Evolutionary conservation across 2,888 invertebrate species (phyloP).

Genomic region (Orchestes rusci): DNA sequence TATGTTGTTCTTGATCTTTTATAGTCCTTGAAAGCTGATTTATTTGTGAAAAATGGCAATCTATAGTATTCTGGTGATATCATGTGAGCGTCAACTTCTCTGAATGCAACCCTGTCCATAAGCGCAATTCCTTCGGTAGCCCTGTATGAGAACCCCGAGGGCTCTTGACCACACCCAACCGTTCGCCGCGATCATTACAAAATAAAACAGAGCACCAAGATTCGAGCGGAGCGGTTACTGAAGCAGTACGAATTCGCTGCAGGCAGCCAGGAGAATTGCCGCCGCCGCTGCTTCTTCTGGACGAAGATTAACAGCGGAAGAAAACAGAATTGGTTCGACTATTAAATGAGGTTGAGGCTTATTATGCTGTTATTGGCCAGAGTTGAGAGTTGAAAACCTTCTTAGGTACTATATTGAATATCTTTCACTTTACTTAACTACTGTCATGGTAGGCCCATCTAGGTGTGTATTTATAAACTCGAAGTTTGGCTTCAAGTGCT

Average conservation of each 20-base stretch:
- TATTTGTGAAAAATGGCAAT: conserved; percentile 2
- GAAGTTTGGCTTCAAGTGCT: too few species aligned
- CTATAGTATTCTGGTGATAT: too few species aligned
- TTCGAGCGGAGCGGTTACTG: conserved; percentile 25
- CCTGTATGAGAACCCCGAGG: conserved; percentile 21
- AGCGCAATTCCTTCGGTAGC: conserved; percentile 20
- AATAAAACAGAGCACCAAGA: conserved; percentile 23
- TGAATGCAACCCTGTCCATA: conserved; percentile 18
- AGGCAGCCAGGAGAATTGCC: conserved; percentile 10
- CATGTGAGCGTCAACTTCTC: too few species aligned
- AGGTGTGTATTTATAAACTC: too few species aligned
- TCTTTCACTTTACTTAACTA: too few species aligned
- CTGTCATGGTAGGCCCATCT: too few species aligned
- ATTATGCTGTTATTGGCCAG: too few species aligned
- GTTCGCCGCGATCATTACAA: conserved; percentile 23
- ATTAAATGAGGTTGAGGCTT: too few species aligned
- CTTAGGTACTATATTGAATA: too few species aligned
- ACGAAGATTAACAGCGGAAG: conserved; percentile 22
- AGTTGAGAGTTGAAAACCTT: too few species aligned
- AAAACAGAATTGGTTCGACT: conserved; percentile 18
- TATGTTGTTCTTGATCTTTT: too few species aligned
- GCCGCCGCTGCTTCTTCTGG: conserved; percentile 21
- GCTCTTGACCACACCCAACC: conserved; percentile 21
- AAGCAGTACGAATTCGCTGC: conserved; percentile 18
- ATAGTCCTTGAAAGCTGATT: too few species aligned